Conservation (phyloP, 1,140 invertebrate genomes). For the Ips typographus region DNA sequence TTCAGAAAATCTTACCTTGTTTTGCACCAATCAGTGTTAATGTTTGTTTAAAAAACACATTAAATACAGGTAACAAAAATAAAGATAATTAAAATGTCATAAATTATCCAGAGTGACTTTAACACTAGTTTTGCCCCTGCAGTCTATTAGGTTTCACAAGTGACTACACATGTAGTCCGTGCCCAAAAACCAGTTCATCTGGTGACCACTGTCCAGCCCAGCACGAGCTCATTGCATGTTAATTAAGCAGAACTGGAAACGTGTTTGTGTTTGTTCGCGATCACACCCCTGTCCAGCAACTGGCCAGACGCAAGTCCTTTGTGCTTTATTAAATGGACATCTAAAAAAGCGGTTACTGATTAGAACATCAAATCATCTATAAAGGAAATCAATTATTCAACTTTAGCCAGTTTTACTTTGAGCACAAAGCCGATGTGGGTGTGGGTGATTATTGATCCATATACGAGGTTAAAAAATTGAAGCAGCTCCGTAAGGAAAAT, state of each 20-base stretch:
- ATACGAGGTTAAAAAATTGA: no score
- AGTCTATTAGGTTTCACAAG: slow-evolving; percentile 34
- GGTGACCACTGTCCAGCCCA: slow-evolving; percentile 49
- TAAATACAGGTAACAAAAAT: no score
- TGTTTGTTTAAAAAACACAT: no score
- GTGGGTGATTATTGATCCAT: no score
- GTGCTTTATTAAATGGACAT: no score
- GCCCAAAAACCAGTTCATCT: slow-evolving; percentile 28
- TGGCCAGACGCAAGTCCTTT: background rate
- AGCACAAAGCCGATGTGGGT: no score
- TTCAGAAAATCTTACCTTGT: no score
- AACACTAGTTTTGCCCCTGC: slow-evolving; percentile 13
- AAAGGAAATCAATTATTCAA: no score
- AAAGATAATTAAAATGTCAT: slow-evolving; percentile 32
- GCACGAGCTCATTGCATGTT: slow-evolving; percentile 48
- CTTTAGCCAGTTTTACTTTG: no score
- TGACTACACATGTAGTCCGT: slow-evolving; percentile 35
- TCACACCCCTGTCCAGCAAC: slow-evolving; percentile 2
- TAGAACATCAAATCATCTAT: no score
- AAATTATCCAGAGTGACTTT: slow-evolving; percentile 28
- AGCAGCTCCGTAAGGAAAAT: background rate
- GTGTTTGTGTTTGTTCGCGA: background rate
- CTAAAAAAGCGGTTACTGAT: no score
- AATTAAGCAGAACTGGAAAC: slow-evolving; percentile 30
- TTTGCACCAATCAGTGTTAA: no score